Evolutionary conservation across 2,888 invertebrate species (phyloP), one percentile per base, ranked within the genome.

Genomic region (Hydrotaea diabolus): DNA sequence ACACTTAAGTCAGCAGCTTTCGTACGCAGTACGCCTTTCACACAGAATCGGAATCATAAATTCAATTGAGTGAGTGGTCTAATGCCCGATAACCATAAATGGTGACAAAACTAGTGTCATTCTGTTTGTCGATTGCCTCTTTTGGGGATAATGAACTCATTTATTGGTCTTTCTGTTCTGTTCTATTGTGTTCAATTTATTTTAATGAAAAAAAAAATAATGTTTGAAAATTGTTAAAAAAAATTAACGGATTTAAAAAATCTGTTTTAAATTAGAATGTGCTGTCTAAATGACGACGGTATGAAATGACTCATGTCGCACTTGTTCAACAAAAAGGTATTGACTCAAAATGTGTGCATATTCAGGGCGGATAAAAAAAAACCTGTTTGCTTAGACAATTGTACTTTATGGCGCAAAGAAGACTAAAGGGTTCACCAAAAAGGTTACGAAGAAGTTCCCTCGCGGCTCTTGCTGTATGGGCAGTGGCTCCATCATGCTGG

Each of bases 141-240:
- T 80, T 80, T 83, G 83, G 83, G 76, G 8, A 49, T 80, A 83
- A 77, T 80, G 80, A 80, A 77, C 80, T 53, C 49, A 43, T 36
- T 36, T 36, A 4, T 77, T 55, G 3, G 8, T 0, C 3, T 49
- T 64, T 31, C 19, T 13, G 23, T n/a, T 21, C 39, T 39, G n/a
- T 36, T 36, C 9, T 39, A 1, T 39, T 39, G 2, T 13, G 9
- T 39, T 39, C 13, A 39, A 49, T 49, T 49, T n/a, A 49, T 13
- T 49, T 13, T 39, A 8, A 9, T 39, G 39, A 9, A 39, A 39
- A 39, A 39, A 39, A 13, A 49, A 49, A 15, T n/a, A 49, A n/a
- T n/a, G n/a, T n/a, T n/a, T n/a, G n/a, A n/a, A n/a, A n/a, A n/a
- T n/a, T n/a, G 49, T n/a, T 9, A 43, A 7, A 43, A 43, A 43